Conservation (phyloP, 2,888 invertebrate genomes). For the Macrosoma leucophasiata region DNA sequence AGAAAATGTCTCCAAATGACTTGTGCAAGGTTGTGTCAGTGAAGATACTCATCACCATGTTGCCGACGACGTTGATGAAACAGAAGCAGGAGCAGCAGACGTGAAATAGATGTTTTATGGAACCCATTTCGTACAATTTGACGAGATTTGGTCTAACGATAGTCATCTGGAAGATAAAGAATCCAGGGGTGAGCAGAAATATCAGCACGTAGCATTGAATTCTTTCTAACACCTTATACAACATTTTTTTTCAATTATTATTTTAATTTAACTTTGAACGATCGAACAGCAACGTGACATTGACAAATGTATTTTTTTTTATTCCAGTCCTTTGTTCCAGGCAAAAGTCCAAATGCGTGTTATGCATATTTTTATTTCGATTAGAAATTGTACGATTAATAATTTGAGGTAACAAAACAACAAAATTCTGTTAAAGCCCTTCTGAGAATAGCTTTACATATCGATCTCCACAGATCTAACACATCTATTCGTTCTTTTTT, state of each 20-base stretch:
- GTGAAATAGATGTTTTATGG: slow-evolving; percentile 33
- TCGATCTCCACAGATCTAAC: too few relatives aligned
- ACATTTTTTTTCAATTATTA: slow-evolving; percentile 3
- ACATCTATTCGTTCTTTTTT: too few relatives aligned
- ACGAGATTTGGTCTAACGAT: slow-evolving; percentile 40
- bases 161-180: slow-evolving; percentile 42
- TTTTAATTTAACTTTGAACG: slow-evolving; percentile 3
- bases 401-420: too few relatives aligned
- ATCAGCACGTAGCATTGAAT: slow-evolving; percentile 31
- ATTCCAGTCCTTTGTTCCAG: too few relatives aligned
- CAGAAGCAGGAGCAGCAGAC: slow-evolving; percentile 35
- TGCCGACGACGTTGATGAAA: slow-evolving; percentile 49
- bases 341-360: too few relatives aligned
- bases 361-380: too few relatives aligned
- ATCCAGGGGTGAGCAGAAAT: slow-evolving; percentile 39
- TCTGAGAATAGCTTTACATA: too few relatives aligned
- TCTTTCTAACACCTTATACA: slow-evolving; percentile 27
- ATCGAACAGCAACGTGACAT: too few relatives aligned
- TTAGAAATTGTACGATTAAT: too few relatives aligned
- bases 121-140: slow-evolving; percentile 31
- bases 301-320: too few relatives aligned
- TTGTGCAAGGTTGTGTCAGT: slow-evolving; percentile 36
- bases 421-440: too few relatives aligned
- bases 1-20: slow-evolving; percentile 72
- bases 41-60: slow-evolving; percentile 42